Evolutionary conservation across 2,888 invertebrate genomes (phyloP).

Genomic region (Lithophane socia): DNA sequence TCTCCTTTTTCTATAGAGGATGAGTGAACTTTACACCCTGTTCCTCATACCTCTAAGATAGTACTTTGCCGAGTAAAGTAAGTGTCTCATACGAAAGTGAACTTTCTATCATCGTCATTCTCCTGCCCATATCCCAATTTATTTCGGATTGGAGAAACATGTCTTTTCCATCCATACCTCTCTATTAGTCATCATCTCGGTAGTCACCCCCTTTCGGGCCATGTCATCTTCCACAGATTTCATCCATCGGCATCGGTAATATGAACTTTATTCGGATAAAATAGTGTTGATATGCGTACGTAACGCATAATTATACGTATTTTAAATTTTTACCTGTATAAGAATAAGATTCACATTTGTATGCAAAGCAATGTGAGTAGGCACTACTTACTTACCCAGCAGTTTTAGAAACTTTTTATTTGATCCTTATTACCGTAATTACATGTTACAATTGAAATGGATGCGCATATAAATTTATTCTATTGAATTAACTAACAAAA

Average conservation of each 20-base stretch:
- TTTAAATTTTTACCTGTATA: not conserved
- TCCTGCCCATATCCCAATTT: not conserved
- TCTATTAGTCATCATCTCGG: too few relatives aligned
- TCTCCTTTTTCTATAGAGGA: too few relatives aligned
- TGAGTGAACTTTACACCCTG: too few relatives aligned
- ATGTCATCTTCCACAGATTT: not conserved
- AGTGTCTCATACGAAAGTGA: not conserved
- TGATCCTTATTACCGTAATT: not conserved
- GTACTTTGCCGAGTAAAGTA: not conserved
- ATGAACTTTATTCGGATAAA: not conserved
- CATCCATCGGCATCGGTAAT: not conserved
- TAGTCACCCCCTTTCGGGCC: too few relatives aligned
- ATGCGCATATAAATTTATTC: not conserved
- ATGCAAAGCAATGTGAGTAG: not conserved
- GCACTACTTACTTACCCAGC: not conserved
- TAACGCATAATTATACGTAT: not conserved
- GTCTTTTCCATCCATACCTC: not conserved
- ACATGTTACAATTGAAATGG: not conserved
- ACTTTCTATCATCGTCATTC: not conserved
- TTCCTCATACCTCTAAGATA: too few relatives aligned
- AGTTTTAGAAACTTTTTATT: not conserved
- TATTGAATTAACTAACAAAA: not conserved
- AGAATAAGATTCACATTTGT: not conserved
- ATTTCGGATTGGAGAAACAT: not conserved
- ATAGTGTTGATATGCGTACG: not conserved